A percentile compares a stretch with the other conserved stretches of the same genome.
Evolutionary conservation across 2,797 vertebrate species (phyloP).

Genomic region (Corythornis leucogaster): DNA sequence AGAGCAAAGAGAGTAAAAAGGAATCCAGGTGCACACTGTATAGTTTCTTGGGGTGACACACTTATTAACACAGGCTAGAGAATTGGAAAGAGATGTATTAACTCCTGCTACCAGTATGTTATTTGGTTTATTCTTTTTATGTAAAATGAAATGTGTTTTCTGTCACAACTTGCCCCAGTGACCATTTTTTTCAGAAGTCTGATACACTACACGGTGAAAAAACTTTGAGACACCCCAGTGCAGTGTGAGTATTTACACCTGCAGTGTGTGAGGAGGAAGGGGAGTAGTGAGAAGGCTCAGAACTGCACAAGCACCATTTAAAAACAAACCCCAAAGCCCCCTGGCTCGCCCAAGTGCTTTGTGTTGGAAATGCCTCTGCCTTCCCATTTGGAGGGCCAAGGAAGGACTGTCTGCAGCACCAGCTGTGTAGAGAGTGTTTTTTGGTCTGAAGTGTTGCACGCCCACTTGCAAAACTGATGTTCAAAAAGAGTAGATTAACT

Average conservation of each 20-base stretch:
- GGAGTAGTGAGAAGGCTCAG: not conserved
- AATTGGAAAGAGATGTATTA: not conserved
- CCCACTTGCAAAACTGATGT: fast-evolving
- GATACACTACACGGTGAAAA: fast-evolving
- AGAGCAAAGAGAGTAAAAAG: not conserved
- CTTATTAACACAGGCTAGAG: not conserved
- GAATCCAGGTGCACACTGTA: not conserved
- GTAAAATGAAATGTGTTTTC: not conserved
- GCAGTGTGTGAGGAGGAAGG: not conserved
- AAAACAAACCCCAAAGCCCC: fast-evolving
- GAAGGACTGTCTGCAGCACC: not conserved
- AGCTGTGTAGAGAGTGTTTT: fast-evolving
- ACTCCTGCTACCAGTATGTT: not conserved
- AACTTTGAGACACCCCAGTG: not conserved
- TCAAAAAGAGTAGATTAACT: not conserved
- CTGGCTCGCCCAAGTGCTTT: too few species aligned
- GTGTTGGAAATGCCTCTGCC: fast-evolving
- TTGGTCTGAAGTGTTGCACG: not conserved
- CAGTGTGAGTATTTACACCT: not conserved
- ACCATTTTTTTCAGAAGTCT: not conserved
- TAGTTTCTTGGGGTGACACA: not conserved
- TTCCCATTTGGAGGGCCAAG: fast-evolving
- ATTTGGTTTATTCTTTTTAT: fast-evolving
- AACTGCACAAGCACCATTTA: not conserved
- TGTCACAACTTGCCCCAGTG: not conserved